A percentile compares a stretch with the other conserved stretches of the same genome.
Evolutionary conservation across 2,888 invertebrate genomes (phyloP).

Genomic region (Catocala fraxini): DNA sequence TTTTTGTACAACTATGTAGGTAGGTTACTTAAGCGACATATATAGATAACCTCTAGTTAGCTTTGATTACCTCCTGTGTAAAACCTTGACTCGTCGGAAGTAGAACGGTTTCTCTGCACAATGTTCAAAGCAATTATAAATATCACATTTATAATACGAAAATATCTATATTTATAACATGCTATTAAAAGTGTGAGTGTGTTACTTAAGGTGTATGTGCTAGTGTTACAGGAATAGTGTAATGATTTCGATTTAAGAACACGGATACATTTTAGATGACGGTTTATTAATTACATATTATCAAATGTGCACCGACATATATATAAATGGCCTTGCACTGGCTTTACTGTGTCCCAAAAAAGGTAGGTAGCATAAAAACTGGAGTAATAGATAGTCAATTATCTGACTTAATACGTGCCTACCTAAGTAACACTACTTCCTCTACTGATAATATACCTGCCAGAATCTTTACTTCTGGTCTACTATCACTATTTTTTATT

Average conservation of each 20-base stretch:
- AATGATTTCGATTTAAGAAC: not conserved
- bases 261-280: not conserved
- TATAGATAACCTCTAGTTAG: not conserved
- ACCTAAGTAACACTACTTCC: no score
- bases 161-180: not conserved
- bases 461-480: no score
- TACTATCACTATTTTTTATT: no score
- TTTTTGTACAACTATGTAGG: no score
- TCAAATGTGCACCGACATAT: not conserved
- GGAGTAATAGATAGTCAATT: not conserved
- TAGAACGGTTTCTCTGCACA: slow-evolving; percentile 37
- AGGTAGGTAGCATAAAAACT: not conserved
- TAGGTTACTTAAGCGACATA: no score
- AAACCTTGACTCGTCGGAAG: slow-evolving; percentile 46
- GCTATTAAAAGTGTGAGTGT: no score
- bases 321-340: not conserved
- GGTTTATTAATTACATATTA: not conserved
- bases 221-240: no score
- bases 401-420: no score
- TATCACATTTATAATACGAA: not conserved
- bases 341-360: not conserved
- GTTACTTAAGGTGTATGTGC: no score
- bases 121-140: slow-evolving; percentile 19
- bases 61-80: slow-evolving; percentile 7
- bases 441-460: no score